phyloP scores from a whole-genome alignment of 2,888 invertebrate genomes.

The Drosophila eohydei region DNA sequence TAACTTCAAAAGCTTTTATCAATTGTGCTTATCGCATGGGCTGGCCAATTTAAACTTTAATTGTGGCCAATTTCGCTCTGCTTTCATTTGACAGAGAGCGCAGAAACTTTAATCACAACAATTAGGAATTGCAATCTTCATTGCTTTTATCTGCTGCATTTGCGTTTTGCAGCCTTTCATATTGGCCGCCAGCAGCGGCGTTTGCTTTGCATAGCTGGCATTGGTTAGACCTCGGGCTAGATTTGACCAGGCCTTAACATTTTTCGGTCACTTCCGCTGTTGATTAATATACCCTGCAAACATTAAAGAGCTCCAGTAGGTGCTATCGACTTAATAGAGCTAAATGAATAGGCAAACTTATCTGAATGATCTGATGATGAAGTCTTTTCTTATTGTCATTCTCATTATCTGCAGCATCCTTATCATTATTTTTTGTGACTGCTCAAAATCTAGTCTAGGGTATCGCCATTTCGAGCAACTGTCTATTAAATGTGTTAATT shows the following conservation, averaged over 20 bases:
- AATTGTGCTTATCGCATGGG: constrained; percentile 55
- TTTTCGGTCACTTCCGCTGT: constrained; percentile 50
- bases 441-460: background rate
- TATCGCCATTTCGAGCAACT: constrained; percentile 1
- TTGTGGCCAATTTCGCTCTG: constrained; percentile 61
- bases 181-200: constrained; percentile 39
- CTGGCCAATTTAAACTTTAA: constrained; percentile 63
- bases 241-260: constrained; percentile 37
- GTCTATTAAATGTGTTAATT: constrained; percentile 16
- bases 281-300: constrained; percentile 4
- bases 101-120: constrained; percentile 41
- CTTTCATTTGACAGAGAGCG: background rate
- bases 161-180: constrained; percentile 62
- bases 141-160: constrained; percentile 66
- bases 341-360: background rate
- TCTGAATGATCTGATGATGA: background rate
- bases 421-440: background rate
- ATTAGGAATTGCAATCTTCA: constrained; percentile 72
- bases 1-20: constrained; percentile 68
- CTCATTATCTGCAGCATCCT: background rate
- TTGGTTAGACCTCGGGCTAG: constrained; percentile 11
- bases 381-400: background rate
- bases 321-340: background rate
- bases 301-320: background rate
- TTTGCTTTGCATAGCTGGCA: constrained; percentile 23